Conservation (phyloP, 2,888 invertebrate species). For the Sinopyrophorus schimmeli region DNA sequence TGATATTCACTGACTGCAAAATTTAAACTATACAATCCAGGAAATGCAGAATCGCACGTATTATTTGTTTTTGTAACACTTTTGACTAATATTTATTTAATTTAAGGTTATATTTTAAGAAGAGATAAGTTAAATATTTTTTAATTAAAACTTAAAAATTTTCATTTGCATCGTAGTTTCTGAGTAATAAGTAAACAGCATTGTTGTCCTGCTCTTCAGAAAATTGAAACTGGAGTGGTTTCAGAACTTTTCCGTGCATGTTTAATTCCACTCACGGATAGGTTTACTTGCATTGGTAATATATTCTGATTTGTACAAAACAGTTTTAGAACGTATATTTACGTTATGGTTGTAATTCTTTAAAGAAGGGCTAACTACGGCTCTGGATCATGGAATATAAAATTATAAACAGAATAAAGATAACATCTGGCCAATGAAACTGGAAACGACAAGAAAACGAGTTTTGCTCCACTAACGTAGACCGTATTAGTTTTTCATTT, state of each 20-base stretch:
- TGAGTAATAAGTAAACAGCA: slow-evolving; percentile 5
- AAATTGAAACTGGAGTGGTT: slow-evolving; percentile 7
- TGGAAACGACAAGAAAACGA: slow-evolving; percentile 4
- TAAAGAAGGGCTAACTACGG: not conserved
- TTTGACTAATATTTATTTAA: too few species aligned
- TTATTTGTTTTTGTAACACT: slow-evolving; percentile 7
- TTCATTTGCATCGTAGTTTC: too few species aligned
- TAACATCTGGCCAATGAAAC: slow-evolving; percentile 7
- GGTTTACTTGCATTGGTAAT: not conserved
- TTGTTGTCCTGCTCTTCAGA: not conserved
- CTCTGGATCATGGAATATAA: slow-evolving; percentile 1
- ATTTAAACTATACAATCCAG: slow-evolving; percentile 4
- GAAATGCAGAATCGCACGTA: not conserved
- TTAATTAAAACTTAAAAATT: not conserved
- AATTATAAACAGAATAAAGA: slow-evolving; percentile 2
- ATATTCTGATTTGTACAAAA: not conserved
- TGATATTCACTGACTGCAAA: slow-evolving; percentile 20
- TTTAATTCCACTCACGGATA: slow-evolving; percentile 5
- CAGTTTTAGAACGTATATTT: not conserved
- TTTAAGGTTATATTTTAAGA: not conserved
- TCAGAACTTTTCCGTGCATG: not conserved
- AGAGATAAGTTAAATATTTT: not conserved
- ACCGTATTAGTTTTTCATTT: slow-evolving; percentile 12
- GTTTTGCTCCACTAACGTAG: slow-evolving; percentile 1
- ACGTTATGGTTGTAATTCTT: not conserved